Conservation (phyloP, 2,888 invertebrate genomes). For the Oligia strigilis region DNA sequence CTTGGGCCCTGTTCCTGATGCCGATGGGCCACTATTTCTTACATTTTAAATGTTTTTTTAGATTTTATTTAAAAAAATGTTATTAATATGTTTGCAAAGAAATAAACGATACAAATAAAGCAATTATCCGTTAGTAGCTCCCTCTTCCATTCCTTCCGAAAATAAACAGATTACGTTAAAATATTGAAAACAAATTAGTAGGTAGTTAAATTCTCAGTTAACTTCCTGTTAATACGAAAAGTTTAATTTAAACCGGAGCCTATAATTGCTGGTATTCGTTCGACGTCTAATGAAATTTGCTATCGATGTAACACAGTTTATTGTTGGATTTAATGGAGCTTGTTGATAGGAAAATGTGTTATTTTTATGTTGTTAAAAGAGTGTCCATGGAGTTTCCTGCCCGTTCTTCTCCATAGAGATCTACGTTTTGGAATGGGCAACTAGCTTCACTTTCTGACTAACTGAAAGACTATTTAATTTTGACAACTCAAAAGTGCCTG, state of each 20-base stretch:
- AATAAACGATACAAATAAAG: slow-evolving; percentile 32
- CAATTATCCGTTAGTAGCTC: neutral
- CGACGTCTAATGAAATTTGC: slow-evolving; percentile 51
- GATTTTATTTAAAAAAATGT: too few species aligned
- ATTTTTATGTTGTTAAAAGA: neutral
- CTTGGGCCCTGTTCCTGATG: too few species aligned
- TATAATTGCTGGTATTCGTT: slow-evolving; percentile 64
- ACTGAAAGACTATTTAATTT: too few species aligned
- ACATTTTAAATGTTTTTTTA: too few species aligned
- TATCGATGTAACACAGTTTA: slow-evolving; percentile 31
- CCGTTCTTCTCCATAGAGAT: too few species aligned
- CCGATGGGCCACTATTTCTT: too few species aligned
- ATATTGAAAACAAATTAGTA: slow-evolving; percentile 51
- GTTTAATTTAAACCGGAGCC: slow-evolving; percentile 64
- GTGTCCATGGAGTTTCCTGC: too few species aligned
- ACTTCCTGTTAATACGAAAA: slow-evolving; percentile 62
- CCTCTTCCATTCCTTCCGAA: slow-evolving; percentile 1
- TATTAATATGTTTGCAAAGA: too few species aligned
- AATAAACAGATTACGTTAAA: slow-evolving; percentile 49
- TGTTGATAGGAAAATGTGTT: neutral
- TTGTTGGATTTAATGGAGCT: slow-evolving; percentile 7
- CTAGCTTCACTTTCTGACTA: too few species aligned
- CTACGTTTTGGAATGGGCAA: too few species aligned
- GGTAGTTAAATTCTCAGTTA: slow-evolving; percentile 40
- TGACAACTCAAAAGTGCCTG: too few species aligned